These are phyloP conservation scores for Sigmodon hispidus DNA, from an alignment of 2,113 vertebrate genomes.

Conservation along the genomic window DNA sequence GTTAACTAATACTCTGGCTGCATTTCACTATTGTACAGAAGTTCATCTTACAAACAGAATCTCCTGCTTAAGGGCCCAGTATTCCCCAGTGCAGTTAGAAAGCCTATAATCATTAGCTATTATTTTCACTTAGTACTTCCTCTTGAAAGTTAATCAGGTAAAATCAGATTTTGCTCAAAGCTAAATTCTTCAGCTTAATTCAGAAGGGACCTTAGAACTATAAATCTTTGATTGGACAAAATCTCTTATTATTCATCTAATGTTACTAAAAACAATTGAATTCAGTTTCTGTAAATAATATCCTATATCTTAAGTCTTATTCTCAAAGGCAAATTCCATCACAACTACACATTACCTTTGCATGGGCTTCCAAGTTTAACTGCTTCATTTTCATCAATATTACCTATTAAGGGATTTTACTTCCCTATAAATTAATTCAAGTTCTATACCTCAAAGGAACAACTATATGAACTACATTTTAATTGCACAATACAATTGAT, in stretches of 20 bases:
- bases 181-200: slow-evolving; percentile 2
- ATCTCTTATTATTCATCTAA: slow-evolving; percentile 28
- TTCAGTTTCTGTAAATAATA: slow-evolving; percentile 39
- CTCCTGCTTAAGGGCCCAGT: neutral
- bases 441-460: neutral
- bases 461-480: neutral
- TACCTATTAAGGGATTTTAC: neutral
- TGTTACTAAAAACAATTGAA: slow-evolving; percentile 22
- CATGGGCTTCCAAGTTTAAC: neutral
- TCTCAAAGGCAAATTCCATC: neutral
- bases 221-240: neutral
- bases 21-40: neutral
- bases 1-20: neutral
- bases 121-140: slow-evolving; percentile 2
- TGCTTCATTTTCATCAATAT: neutral
- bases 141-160: neutral
- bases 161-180: slow-evolving; percentile 36
- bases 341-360: neutral
- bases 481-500: neutral
- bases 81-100: neutral
- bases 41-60: neutral
- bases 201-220: neutral
- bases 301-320: slow-evolving; percentile 24
- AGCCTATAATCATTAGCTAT: neutral
- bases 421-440: slow-evolving; percentile 49